phyloP scores from a whole-genome alignment of 2,113 vertebrate genomes.

The Lepisosteus osseus region DNA sequence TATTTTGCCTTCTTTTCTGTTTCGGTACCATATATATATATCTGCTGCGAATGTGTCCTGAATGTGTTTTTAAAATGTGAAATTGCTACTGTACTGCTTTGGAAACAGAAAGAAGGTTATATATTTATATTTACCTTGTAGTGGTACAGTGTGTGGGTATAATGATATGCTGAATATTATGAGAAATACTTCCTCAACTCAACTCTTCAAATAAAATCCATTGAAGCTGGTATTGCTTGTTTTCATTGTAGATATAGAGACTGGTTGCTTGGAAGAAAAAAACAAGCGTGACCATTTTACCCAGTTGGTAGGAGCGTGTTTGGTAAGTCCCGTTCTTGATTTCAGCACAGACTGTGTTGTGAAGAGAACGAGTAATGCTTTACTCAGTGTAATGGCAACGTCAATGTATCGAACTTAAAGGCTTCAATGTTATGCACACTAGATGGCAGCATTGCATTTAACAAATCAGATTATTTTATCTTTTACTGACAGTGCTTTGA shows the following conservation, averaged over 20 bases:
- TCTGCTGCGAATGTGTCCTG: no score
- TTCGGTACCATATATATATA: no score
- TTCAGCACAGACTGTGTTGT: conserved; percentile 7
- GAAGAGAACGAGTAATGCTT: conserved; percentile 3
- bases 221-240: no score
- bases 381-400: neutral
- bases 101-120: no score
- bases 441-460: conserved; percentile 34
- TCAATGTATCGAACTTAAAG: neutral
- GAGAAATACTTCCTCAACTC: no score
- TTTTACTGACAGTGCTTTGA: neutral
- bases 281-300: conserved; percentile 93
- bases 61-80: no score
- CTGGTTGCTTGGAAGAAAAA: conserved; percentile 94
- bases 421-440: conserved; percentile 17
- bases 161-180: no score
- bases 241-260: conserved; percentile 84
- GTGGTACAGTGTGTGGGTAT: no score
- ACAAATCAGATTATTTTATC: neutral
- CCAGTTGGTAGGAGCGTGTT: conserved; percentile 89
- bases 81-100: no score
- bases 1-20: no score
- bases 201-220: no score
- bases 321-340: conserved; percentile 72
- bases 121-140: no score